A percentile compares a stretch with the other conserved stretches of the same genome.
These are phyloP conservation scores for Chaunax sp. DNA, from an alignment of 2,797 vertebrate species.

Conservation along the genomic window DNA sequence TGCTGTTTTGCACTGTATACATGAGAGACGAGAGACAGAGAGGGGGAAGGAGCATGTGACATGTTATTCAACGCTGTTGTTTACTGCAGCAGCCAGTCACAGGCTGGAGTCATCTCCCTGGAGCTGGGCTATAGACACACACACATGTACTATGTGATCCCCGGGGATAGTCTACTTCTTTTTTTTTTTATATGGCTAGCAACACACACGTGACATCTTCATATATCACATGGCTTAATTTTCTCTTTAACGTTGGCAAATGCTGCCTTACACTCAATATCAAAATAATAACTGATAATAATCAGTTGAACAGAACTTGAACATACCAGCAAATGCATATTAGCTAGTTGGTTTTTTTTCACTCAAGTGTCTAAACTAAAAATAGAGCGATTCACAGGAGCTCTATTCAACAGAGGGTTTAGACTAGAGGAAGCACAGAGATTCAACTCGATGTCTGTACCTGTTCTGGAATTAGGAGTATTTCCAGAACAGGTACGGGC, in stretches of 20 bases:
- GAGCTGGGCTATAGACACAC: slow-evolving; percentile 36
- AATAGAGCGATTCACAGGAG: neutral
- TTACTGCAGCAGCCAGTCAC: slow-evolving; percentile 59
- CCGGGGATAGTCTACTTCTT: no score
- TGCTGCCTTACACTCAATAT: neutral
- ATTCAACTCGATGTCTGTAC: neutral
- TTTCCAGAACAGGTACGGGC: no score
- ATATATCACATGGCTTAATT: slow-evolving; percentile 42
- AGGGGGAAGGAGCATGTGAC: slow-evolving; percentile 54
- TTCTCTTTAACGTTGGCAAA: slow-evolving; percentile 22
- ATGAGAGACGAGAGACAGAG: slow-evolving; percentile 30
- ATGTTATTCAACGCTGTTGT: slow-evolving; percentile 54
- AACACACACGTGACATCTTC: slow-evolving; percentile 46
- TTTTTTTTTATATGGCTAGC: no score
- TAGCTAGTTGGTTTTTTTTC: neutral
- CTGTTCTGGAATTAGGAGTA: no score
- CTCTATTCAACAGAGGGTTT: neutral
- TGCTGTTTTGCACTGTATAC: slow-evolving; percentile 23
- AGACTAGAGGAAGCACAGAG: neutral
- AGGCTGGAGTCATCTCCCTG: slow-evolving; percentile 63
- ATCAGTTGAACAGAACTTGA: neutral
- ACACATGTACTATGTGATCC: neutral
- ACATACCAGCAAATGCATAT: neutral
- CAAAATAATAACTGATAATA: slow-evolving; percentile 22
- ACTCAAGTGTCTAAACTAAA: neutral